Evolutionary conservation across 1,140 invertebrate species (phyloP).

Genomic region (Drosophila lowei): DNA sequence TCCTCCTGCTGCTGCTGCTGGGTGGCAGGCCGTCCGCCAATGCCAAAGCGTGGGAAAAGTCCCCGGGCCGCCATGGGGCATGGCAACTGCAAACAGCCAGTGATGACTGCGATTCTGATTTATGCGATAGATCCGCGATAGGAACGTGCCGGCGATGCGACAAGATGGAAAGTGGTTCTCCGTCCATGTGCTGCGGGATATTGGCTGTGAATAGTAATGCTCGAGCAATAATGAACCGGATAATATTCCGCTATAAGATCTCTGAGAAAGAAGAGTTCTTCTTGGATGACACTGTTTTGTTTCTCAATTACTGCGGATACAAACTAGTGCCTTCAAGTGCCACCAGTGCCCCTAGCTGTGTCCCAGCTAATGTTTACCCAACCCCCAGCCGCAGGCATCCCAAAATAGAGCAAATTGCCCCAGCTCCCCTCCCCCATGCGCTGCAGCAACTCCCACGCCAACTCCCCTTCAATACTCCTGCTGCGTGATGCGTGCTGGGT

Average conservation of each 20-base stretch:
- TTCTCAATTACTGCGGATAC: too few species aligned
- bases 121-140: conserved; percentile 68
- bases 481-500: background rate
- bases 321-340: background rate
- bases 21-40: conserved; percentile 46
- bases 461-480: background rate
- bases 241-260: too few species aligned
- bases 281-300: too few species aligned
- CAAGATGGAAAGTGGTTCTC: conserved; percentile 23
- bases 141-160: conserved; percentile 53
- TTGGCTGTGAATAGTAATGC: conserved; percentile 28
- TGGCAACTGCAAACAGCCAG: conserved; percentile 39
- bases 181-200: conserved; percentile 2
- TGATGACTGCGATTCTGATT: conserved; percentile 64
- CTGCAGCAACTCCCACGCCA: conserved; percentile 54
- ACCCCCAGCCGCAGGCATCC: conserved; percentile 7
- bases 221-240: conserved; percentile 10
- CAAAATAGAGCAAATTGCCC: conserved; percentile 59
- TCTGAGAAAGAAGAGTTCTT: too few species aligned
- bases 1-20: conserved; percentile 15
- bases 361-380: conserved; percentile 36
- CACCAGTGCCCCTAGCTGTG: background rate
- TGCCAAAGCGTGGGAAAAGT: conserved; percentile 68
- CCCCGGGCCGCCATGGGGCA: conserved; percentile 12
- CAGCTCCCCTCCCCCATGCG: background rate